Conservation (phyloP, 2,888 invertebrate species). For the Drosophila histrio region DNA sequence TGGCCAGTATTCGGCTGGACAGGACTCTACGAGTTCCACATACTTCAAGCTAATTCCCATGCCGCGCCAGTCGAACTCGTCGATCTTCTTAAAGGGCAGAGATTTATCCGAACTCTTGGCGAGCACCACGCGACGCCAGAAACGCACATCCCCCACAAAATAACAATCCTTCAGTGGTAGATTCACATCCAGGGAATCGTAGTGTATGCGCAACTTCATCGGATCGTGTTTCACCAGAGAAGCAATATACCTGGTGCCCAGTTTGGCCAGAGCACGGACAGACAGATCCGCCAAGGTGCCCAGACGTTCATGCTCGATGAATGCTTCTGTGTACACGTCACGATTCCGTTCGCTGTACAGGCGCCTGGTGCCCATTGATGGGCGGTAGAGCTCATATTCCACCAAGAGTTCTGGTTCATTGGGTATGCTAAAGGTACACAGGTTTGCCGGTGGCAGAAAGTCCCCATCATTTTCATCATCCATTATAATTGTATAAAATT, state of each 20-base stretch:
- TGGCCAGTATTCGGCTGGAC: conserved; percentile 74
- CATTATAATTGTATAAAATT: conserved; percentile 14
- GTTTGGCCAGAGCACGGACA: conserved; percentile 63
- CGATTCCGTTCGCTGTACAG: conserved; percentile 71
- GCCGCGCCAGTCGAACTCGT: conserved; percentile 71
- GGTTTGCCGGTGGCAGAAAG: conserved; percentile 45
- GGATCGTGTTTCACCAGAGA: conserved; percentile 42
- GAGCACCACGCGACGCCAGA: conserved; percentile 78
- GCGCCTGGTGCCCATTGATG: conserved; percentile 46
- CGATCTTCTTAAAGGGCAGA: conserved; percentile 44
- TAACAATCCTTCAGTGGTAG: conserved; percentile 73
- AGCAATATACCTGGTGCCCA: conserved; percentile 43
- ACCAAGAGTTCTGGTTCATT: conserved; percentile 56
- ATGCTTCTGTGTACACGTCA: conserved; percentile 64
- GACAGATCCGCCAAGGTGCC: conserved; percentile 71
- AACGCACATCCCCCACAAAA: conserved; percentile 67
- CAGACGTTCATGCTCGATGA: conserved; percentile 60
- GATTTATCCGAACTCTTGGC: conserved; percentile 63
- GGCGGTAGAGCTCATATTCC: conserved; percentile 63
- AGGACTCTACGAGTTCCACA: conserved; percentile 76
- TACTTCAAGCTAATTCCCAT: conserved; percentile 72
- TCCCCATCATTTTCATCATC: conserved; percentile 50
- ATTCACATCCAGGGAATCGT: conserved; percentile 70
- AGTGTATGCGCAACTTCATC: conserved; percentile 62
- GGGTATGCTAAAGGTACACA: conserved; percentile 66